Evolutionary conservation across 53 echinoderm and acorn worm species (phyloP).

Genomic region (Echinarachnius parma): DNA sequence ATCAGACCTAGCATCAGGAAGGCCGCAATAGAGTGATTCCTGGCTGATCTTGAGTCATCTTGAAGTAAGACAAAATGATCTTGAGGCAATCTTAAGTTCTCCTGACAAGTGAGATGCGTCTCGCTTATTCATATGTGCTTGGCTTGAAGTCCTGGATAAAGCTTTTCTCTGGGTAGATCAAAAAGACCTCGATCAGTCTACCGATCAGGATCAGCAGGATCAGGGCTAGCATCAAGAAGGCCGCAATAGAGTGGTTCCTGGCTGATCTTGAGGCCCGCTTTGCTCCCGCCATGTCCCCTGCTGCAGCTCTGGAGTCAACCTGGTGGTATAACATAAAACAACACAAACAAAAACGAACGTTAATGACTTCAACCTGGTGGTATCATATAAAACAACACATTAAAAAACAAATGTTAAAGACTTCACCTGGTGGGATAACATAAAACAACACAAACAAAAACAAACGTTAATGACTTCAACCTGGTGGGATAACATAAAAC

Average conservation of each 20-base stretch:
- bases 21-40: conserved; percentile 32
- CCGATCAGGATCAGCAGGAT: conserved; percentile 25
- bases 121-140: no score
- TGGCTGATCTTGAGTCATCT: conserved; percentile 18
- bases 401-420: no score
- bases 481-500: no score
- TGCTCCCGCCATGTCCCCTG: conserved; percentile 7
- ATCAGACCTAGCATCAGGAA: conserved; percentile 27
- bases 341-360: no score
- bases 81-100: no score
- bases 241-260: conserved; percentile 30
- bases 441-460: no score
- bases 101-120: no score
- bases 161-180: conserved; percentile 9
- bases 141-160: conserved; percentile 31
- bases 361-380: no score
- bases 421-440: no score
- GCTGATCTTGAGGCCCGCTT: conserved; percentile 26
- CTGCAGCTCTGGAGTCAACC: conserved; percentile 12
- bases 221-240: conserved; percentile 20
- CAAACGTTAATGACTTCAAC: no score
- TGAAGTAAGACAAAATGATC: no score
- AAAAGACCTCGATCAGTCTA: conserved; percentile 19
- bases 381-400: no score
- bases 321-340: conserved; percentile 5